Evolutionary conservation across 1,140 invertebrate species (phyloP).

Genomic region (Cydia fagiglandana): DNA sequence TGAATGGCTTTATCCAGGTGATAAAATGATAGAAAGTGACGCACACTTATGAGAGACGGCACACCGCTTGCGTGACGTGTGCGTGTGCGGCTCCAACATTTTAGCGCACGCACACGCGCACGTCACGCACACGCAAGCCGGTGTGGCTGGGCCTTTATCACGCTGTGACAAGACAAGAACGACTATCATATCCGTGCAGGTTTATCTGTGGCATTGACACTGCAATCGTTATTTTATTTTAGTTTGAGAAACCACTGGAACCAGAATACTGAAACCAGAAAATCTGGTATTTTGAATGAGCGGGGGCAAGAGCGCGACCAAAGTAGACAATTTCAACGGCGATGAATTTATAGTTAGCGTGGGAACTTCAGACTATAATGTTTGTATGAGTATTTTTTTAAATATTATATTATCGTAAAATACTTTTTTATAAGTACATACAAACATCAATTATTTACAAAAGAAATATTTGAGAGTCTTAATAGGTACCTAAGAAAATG

Average conservation of each 20-base stretch:
- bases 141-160: no score
- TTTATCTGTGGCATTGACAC: slow-evolving; percentile 11
- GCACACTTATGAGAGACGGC: no score
- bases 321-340: background rate
- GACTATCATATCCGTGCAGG: background rate
- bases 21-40: no score
- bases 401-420: background rate
- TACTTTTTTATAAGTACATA: background rate
- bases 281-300: slow-evolving; percentile 16
- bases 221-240: slow-evolving; percentile 20
- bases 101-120: no score
- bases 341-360: background rate
- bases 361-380: background rate
- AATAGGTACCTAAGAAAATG: background rate
- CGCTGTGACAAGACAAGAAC: no score
- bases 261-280: slow-evolving; percentile 26
- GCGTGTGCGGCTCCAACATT: no score
- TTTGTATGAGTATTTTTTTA: background rate
- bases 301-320: background rate
- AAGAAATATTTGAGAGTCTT: background rate
- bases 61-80: no score
- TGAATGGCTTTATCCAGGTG: no score
- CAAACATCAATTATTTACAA: background rate
- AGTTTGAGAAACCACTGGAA: background rate
- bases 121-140: no score